Percentiles rank a stretch among this genome's conserved stretches.
Evolutionary conservation across 1,140 invertebrate genomes (phyloP).

Genomic region (Tenebrio molitor): DNA sequence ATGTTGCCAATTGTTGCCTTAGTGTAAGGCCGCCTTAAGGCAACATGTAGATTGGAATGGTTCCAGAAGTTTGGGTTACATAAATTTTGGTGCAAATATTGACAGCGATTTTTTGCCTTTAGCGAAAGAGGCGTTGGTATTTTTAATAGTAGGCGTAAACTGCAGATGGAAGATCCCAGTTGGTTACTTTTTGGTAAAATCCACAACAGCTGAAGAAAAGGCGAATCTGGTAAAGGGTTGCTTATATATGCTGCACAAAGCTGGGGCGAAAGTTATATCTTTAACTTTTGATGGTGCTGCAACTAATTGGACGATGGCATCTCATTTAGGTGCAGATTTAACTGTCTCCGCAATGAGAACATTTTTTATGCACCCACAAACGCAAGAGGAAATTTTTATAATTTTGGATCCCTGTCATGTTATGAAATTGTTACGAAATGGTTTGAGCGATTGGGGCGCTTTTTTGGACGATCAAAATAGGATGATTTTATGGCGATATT

Average conservation of each 20-base stretch:
- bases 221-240: slow-evolving; percentile 55
- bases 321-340: slow-evolving; percentile 55
- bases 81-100: slow-evolving; percentile 13
- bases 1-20: too few relatives aligned
- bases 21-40: too few relatives aligned
- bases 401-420: slow-evolving; percentile 56
- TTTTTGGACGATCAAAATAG: slow-evolving; percentile 36
- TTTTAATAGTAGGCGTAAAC: slow-evolving; percentile 61
- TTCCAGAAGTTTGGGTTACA: slow-evolving; percentile 2
- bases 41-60: slow-evolving; percentile 7
- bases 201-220: slow-evolving; percentile 52
- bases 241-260: slow-evolving; percentile 53
- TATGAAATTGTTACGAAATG: slow-evolving; percentile 57
- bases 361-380: slow-evolving; percentile 54
- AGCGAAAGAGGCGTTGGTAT: slow-evolving; percentile 63
- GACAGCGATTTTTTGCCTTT: slow-evolving; percentile 29
- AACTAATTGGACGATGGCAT: slow-evolving; percentile 56
- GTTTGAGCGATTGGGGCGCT: slow-evolving; percentile 47
- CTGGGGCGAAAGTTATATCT: slow-evolving; percentile 52
- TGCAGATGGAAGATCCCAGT: slow-evolving; percentile 62
- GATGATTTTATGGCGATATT: slow-evolving; percentile 49
- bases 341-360: slow-evolving; percentile 50
- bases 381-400: slow-evolving; percentile 49
- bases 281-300: slow-evolving; percentile 62
- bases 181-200: slow-evolving; percentile 61